Base-by-base conservation (phyloP, 2,113 vertebrate genomes). In the Hepsetus odoe region DNA sequence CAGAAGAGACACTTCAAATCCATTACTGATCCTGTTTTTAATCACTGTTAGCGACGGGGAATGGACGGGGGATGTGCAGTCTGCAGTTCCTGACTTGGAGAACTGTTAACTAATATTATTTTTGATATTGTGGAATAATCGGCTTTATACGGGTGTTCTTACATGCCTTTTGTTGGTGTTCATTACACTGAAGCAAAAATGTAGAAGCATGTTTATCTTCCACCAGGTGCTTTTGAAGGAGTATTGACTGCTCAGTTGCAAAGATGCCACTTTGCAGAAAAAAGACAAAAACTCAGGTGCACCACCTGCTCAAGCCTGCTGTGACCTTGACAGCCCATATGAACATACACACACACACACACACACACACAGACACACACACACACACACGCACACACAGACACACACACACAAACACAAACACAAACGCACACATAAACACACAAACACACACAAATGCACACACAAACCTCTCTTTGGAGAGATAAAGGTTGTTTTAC, bases 231-330 rank as follows among this genome's bases (percentile, higher is more conserved):
- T n/a, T 35, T 74, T 44, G 28, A 74, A 51, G 16, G 62, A 53
- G 42, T 14, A 66, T 35, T 32, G 18, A 33, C 22, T 26, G 33
- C 53, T 65, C 44, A 55, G 58, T 46, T 12, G 24, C 56, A 72
- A 58, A 71, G 61, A 61, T 64, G 64, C 11, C 55, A 65, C 35
- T 46, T 76, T 26, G 14, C 16, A 69, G 76, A 58, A 80, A 70
- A 62, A 22, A 18, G 46, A 49, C 16, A 49, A 18, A 42, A 58
- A 62, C 69, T 70, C 59, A 72, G 70, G 49, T 56, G 77, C 46
- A 46, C 70, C 77, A 80, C 77, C 77, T 80, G 77, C 49, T 80
- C 26, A 61, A 35, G n/a, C 49, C 70, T 26, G 51, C 70, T 80
- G 70, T 35, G 71, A 14, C 69, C 59, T 46, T 71, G 67, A 73